Evolutionary conservation across 2,113 vertebrate genomes (phyloP), one percentile per base, ranked within the genome.

Genomic region (Ia io): DNA sequence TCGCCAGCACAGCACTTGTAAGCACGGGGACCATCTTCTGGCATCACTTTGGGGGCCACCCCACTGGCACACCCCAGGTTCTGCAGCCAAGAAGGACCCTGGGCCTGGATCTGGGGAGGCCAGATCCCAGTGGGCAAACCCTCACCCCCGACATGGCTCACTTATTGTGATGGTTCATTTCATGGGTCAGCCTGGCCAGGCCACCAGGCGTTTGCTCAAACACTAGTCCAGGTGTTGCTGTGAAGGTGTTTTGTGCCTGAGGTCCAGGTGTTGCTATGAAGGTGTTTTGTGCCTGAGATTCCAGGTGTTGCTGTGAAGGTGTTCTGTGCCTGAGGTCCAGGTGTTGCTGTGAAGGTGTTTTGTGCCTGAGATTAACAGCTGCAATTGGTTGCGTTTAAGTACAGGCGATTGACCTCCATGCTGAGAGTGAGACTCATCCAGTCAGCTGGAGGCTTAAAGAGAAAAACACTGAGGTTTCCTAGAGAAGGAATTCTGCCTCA

Each of bases 1-100:
- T 2, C 6, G 5, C 61, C 90, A 16, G 14, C 18, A 11, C 3
- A 0, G 80, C 4, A 0, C 32, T 6, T 9, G 1, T 42, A 14
- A 14, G 22, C 5, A 1, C 16, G 2, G 37, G 77, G 65, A 22
- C 6, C 44, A 11, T 3, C 16, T 6, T 42, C 32, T 5, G 16
- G 76, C 25, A 61, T 9, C 23, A 61, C 59, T 10, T 61, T 9
- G 28, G 28, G 71, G 42, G 13, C 20, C 12, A 1, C 61, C n/a
- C 49, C 13, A 5, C 49, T 4, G 20, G 22, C 6, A 5, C 2
- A 20, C 61, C 44, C 51, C 37, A 13, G 40, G 53, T 17, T 82
- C 51, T 10, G 7, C 51, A 86, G 69, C 42, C 49, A 28, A 30
- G 51, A 61, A 37, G 25, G 14, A 61, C 25, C 65, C 12, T 9